Conservation (phyloP, 2,797 vertebrate species). For the Tiaroga cobitis region DNA sequence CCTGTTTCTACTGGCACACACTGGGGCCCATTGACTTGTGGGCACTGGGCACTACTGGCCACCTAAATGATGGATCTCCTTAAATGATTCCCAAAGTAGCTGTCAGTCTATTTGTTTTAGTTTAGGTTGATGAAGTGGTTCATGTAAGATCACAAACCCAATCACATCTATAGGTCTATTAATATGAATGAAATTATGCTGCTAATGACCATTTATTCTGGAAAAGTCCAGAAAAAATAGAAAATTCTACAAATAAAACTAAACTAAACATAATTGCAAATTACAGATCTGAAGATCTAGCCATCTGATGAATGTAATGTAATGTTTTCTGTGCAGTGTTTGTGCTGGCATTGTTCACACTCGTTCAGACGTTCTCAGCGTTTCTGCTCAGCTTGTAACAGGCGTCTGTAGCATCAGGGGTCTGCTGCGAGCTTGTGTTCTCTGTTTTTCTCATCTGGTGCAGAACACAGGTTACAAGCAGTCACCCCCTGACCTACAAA, state of each 20-base stretch:
- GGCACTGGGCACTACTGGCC: conserved; percentile 31
- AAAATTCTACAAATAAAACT: too few relatives aligned
- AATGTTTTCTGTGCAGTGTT: not conserved
- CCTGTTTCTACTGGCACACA: conserved; percentile 49
- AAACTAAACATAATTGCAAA: too few relatives aligned
- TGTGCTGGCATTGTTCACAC: conserved; percentile 35
- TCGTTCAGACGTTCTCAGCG: conserved; percentile 13
- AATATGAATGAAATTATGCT: not conserved
- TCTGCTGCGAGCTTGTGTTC: conserved; percentile 50
- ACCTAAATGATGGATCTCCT: conserved; percentile 1
- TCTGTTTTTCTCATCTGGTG: conserved; percentile 70
- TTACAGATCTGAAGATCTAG: not conserved
- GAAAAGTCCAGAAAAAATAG: too few relatives aligned
- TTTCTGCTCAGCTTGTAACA: conserved; percentile 63
- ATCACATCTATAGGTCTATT: not conserved
- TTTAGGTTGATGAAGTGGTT: not conserved
- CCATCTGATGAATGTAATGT: not conserved
- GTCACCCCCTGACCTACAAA: conserved; percentile 30
- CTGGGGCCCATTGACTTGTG: conserved; percentile 30
- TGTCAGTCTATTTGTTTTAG: conserved; percentile 14
- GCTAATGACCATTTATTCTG: not conserved
- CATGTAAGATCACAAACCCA: conserved; percentile 7
- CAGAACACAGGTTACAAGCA: conserved; percentile 64
- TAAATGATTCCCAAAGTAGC: not conserved
- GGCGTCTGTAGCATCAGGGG: conserved; percentile 56